A percentile compares a stretch with the other conserved stretches of the same genome.
These are phyloP conservation scores for Myiotriccus ornatus DNA, from an alignment of 2,797 vertebrate species.

Conservation along the genomic window DNA sequence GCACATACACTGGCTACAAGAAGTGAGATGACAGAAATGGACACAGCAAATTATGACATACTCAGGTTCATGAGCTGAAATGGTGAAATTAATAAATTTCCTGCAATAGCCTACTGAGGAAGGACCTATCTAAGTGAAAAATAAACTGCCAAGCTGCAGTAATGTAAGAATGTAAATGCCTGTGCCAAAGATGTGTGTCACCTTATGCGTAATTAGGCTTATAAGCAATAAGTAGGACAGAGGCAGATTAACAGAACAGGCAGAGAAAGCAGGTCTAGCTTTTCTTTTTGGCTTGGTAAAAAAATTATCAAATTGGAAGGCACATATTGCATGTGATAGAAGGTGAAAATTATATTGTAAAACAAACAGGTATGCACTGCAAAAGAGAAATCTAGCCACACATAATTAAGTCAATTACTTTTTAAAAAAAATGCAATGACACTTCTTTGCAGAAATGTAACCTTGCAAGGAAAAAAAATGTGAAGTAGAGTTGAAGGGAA, in stretches of 20 bases:
- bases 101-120: not conserved
- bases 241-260: not conserved
- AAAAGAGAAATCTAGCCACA: not conserved
- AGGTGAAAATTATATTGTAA: not conserved
- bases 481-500: not conserved
- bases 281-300: not conserved
- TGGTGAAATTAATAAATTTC: not conserved
- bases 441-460: not conserved
- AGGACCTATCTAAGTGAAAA: not conserved
- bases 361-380: not conserved
- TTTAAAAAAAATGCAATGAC: not conserved
- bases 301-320: not conserved
- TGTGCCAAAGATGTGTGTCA: not conserved
- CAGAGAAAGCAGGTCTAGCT: not conserved
- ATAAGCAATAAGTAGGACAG: not conserved
- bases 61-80: not conserved
- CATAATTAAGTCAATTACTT: not conserved
- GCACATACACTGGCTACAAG: not conserved
- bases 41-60: not conserved
- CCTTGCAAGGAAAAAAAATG: not conserved
- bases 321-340: not conserved
- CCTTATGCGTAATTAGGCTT: not conserved
- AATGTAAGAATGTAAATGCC: not conserved
- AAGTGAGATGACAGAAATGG: not conserved
- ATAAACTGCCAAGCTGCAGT: not conserved